phyloP scores from a whole-genome alignment of 2,797 vertebrate genomes.

The Epinephelus awoara region DNA sequence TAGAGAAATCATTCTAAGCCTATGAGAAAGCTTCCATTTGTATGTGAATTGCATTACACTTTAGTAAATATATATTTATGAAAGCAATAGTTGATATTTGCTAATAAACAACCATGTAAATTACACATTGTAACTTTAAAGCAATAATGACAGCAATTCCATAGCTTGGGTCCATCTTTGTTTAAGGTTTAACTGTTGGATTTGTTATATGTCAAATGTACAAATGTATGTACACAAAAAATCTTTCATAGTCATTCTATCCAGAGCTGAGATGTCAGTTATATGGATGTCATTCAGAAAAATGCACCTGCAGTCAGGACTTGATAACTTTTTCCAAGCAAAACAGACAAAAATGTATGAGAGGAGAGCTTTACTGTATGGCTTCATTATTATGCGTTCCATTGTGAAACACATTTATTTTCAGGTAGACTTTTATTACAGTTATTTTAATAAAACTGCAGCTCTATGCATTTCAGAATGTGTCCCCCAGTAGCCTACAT shows the following conservation, averaged over 20 bases:
- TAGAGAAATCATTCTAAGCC: too few relatives aligned
- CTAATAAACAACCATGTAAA: too few relatives aligned
- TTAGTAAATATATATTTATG: too few relatives aligned
- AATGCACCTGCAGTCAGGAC: background rate
- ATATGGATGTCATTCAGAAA: background rate
- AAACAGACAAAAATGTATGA: slow-evolving; percentile 6
- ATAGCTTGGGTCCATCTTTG: background rate
- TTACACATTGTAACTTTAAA: background rate
- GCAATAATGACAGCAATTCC: background rate
- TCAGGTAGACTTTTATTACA: slow-evolving; percentile 29
- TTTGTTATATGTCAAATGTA: slow-evolving; percentile 3
- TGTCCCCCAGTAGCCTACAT: slow-evolving; percentile 18
- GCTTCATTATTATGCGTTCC: slow-evolving; percentile 13
- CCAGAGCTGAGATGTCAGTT: background rate
- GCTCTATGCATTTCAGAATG: slow-evolving; percentile 41
- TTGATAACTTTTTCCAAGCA: background rate
- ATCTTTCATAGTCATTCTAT: background rate
- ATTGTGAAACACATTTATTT: slow-evolving; percentile 32
- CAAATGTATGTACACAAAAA: background rate
- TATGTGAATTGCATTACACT: too few relatives aligned
- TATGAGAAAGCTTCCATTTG: too few relatives aligned
- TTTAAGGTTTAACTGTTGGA: background rate
- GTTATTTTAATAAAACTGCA: slow-evolving; percentile 33
- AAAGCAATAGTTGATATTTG: too few relatives aligned
- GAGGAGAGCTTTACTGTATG: background rate